Evolutionary conservation across 2,888 invertebrate species (phyloP), one percentile per base, ranked within the genome.

Genomic region (Megalurothrips usitatus): DNA sequence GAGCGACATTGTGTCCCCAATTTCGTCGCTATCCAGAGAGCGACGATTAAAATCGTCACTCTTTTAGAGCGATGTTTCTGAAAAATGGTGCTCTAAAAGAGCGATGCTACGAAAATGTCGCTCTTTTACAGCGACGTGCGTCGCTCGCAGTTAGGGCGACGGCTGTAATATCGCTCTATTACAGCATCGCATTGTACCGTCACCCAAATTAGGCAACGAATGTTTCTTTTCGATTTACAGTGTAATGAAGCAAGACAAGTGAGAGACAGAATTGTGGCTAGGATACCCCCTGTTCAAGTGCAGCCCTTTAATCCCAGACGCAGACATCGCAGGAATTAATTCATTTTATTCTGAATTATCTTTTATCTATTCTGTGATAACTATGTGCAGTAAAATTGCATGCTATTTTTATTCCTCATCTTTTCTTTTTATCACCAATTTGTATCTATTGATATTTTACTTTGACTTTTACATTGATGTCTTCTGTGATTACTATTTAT

Each of bases 211-310:
- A n/a, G n/a, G n/a, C n/a, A n/a, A n/a, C n/a, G n/a, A n/a, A n/a
- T n/a, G n/a, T n/a, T n/a, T n/a, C n/a, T n/a, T n/a, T n/a, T n/a
- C n/a, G 34, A 43, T 6, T 6, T 43, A 43, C 34, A 4, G 34
- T 6, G 34, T 43, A 43, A 1, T 63, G 63, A 63, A 63, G 63
- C 63, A 63, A 63, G 63, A 63, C 63, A n/a, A 63, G 63, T 63
- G 23, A 63, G 63, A 63, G 63, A 63, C 63, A 63, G 63, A 63
- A 63, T 63, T 63, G 63, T 63, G 63, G 63, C 63, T 63, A 14
- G 63, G 23, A 63, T 63, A n/a, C 63, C 63, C 63, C 63, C 63
- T 63, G 63, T 63, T 63, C 63, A 63, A 63, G 63, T 63, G 63
- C 63, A 63, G 63, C 63, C 63, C 14, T 63, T 63, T 63, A 63